Conservation (phyloP, 2,888 invertebrate species). For the Tetropium fuscum region DNA sequence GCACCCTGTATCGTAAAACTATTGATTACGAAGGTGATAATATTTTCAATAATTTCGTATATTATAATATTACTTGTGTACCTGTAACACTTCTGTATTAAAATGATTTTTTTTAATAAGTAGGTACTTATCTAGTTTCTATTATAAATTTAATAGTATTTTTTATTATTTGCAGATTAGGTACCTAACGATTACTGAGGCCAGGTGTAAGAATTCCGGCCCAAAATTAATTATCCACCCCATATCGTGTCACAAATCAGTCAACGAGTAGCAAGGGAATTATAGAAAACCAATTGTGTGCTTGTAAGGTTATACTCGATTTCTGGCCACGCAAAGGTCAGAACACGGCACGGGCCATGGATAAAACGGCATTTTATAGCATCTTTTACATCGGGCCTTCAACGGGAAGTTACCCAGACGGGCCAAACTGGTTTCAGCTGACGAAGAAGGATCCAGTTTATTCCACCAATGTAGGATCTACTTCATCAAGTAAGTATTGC, state of each 20-base stretch:
- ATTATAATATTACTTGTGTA: no score
- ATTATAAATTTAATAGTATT: no score
- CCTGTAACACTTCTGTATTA: no score
- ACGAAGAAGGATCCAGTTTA: slow-evolving; percentile 42
- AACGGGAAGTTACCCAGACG: slow-evolving; percentile 37
- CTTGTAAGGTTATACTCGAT: slow-evolving; percentile 9
- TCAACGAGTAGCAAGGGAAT: slow-evolving; percentile 14
- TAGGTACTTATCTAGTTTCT: no score
- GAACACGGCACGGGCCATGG: slow-evolving; percentile 19
- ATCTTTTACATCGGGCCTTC: slow-evolving; percentile 21
- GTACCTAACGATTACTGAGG: not conserved
- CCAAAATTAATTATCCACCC: slow-evolving; percentile 15
- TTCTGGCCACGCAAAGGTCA: slow-evolving; percentile 21
- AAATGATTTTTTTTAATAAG: no score
- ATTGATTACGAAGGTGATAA: no score
- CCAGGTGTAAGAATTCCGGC: not conserved
- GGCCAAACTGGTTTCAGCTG: slow-evolving; percentile 40
- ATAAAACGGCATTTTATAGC: slow-evolving; percentile 20
- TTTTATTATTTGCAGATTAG: slow-evolving; percentile 2
- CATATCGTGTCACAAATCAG: slow-evolving; percentile 16
- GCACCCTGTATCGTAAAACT: no score
- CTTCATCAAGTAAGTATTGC: slow-evolving; percentile 38
- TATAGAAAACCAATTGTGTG: slow-evolving; percentile 14
- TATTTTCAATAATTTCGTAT: no score
- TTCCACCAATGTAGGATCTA: slow-evolving; percentile 38